These are phyloP conservation scores for Porites cylindrica DNA, from an alignment of 92 coral and sea anemone species.

Conservation along the genomic window DNA sequence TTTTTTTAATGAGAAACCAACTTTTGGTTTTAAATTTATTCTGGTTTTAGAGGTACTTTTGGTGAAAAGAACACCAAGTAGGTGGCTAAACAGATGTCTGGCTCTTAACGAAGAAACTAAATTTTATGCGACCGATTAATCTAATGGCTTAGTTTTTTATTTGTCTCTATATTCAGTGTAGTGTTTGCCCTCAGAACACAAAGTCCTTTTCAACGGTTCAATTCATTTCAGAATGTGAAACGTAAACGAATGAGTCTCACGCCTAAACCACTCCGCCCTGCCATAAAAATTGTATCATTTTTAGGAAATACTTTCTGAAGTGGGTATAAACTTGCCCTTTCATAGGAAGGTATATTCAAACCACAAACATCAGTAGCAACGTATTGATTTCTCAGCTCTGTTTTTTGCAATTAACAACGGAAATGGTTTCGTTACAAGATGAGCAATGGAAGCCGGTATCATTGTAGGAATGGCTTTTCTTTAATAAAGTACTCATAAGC, in stretches of 20 bases:
- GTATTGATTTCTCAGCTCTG: conserved; percentile 6
- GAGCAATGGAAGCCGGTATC: not conserved
- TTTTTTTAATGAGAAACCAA: too few relatives aligned
- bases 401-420: conserved; percentile 18
- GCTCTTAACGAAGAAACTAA: not conserved
- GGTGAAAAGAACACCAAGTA: conserved; percentile 8
- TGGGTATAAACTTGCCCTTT: too few relatives aligned
- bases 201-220: not conserved
- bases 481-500: too few relatives aligned
- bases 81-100: conserved; percentile 11
- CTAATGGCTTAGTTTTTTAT: not conserved
- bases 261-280: not conserved
- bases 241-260: not conserved
- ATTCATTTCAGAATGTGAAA: not conserved
- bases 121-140: too few relatives aligned
- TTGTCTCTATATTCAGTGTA: not conserved
- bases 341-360: not conserved
- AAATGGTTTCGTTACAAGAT: not conserved
- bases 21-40: conserved; percentile 20
- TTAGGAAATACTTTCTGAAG: too few relatives aligned
- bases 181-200: not conserved
- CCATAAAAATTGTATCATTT: too few relatives aligned
- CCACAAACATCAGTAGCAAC: not conserved
- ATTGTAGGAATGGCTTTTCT: not conserved
- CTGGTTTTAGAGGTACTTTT: conserved; percentile 24